Evolutionary conservation across 2,888 invertebrate genomes (phyloP).

Genomic region (Cataglyphis rosenhaueri): DNA sequence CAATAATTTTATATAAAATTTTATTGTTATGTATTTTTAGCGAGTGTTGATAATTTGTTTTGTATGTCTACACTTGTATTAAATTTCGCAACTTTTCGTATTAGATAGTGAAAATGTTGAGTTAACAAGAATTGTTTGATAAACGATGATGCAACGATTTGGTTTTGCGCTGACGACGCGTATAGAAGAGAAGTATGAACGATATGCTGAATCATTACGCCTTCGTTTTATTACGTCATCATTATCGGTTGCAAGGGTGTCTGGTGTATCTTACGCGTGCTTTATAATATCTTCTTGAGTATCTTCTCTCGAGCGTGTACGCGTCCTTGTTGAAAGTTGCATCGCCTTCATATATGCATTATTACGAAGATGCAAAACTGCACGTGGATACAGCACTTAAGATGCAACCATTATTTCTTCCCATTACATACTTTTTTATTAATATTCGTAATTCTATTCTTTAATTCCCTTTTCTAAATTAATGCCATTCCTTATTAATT

Average conservation of each 20-base stretch:
- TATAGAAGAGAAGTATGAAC: slow-evolving; percentile 13
- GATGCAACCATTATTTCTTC: not conserved
- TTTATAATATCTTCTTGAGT: slow-evolving; percentile 7
- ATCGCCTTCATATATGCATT: not conserved
- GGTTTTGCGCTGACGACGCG: not conserved
- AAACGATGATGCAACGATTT: not conserved
- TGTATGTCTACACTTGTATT: not conserved
- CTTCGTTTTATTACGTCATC: slow-evolving; percentile 41
- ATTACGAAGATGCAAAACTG: not conserved
- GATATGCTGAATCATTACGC: slow-evolving; percentile 43
- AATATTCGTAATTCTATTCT: not conserved
- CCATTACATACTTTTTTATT: not conserved
- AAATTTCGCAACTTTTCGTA: not conserved
- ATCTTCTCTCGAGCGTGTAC: slow-evolving; percentile 9
- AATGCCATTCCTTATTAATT: not conserved
- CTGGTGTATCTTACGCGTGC: slow-evolving; percentile 5
- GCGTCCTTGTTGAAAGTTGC: slow-evolving; percentile 12
- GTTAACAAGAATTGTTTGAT: not conserved
- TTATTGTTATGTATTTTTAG: not conserved
- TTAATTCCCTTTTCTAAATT: not conserved
- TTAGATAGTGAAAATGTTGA: not conserved
- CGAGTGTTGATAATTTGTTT: not conserved
- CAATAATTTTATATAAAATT: not conserved
- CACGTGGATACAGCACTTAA: not conserved
- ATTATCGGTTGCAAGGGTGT: slow-evolving; percentile 25